Base-by-base conservation (phyloP, 2,113 vertebrate species). In the Archocentrus centrarchus region DNA sequence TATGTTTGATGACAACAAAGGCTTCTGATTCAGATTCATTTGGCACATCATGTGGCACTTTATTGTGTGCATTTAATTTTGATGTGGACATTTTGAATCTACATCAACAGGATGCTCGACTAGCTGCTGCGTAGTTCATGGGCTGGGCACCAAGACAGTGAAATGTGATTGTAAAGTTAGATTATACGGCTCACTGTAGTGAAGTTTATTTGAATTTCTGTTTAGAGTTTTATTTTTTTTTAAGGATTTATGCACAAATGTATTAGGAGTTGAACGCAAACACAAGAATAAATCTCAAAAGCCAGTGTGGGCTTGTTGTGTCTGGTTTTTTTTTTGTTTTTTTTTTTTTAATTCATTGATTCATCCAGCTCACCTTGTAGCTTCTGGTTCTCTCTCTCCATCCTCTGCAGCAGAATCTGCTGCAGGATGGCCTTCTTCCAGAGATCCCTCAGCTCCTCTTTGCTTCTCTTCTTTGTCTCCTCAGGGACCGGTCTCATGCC, bases 351-450 rank as follows among this genome's bases (percentile, higher is more conserved):
- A 15, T 20, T 13, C 8, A 32, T 39, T 24, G 20, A 44, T 55
- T 4, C 27, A 53, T 50, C 20, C 7, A 27, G 87, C 95, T 88
- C 70, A 98, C 98, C 98, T 96, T 98, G 97, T 15, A 99, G 95
- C 68, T 98, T 99, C 92, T 97, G 98, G 85, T 99, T 99, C 92
- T 99, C 98, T 57, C 94, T 97, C 94, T 99, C 98, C 98, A 99
- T 99, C 86, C 98, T 96, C 76, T 99, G 97, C 0, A 99, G 96
- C 30, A 99, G 95, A 82, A 99, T 99, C 93, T 99, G 98, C 83
- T 99, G 98, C 20, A 98, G 93, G 86, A 99, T 97, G 50, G 98
- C 97, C 88, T 98, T 99, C 88, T 94, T 97, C 98, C 98, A 99
- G n/a, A 98, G 94, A 57, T 98, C 97, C 0, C 97, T 95, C 30